Evolutionary conservation across 2,113 vertebrate species (phyloP).

Genomic region (Tragulus kanchil): DNA sequence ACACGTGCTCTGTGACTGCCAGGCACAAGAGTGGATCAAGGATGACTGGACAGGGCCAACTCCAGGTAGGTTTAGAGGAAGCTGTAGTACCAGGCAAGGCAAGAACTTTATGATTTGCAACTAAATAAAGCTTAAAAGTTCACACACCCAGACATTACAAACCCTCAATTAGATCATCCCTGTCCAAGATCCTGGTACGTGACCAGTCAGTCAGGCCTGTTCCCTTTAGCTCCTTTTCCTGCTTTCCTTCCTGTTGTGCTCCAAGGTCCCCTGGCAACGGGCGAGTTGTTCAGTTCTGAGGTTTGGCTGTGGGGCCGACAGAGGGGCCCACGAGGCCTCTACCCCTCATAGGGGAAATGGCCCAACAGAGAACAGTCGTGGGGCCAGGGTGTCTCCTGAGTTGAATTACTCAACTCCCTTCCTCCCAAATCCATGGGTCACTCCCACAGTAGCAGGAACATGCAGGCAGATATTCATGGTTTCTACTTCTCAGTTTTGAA

Average conservation of each 20-base stretch:
- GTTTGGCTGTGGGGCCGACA: background rate
- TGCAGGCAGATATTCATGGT: background rate
- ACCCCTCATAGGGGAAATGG: background rate
- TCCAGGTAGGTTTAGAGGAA: background rate
- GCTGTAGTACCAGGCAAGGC: background rate
- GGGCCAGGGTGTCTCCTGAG: background rate
- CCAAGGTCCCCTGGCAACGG: background rate
- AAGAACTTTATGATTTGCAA: background rate
- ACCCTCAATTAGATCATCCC: background rate
- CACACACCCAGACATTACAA: background rate
- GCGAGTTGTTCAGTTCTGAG: background rate
- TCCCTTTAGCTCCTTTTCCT: background rate
- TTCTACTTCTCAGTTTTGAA: constrained; percentile 11
- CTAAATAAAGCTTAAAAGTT: constrained; percentile 40
- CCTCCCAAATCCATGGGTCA: background rate
- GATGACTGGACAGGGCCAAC: background rate
- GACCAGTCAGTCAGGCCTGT: background rate
- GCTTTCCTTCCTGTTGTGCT: background rate
- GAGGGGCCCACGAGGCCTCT: background rate
- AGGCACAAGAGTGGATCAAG: background rate
- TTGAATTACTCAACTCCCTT: background rate
- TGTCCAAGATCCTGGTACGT: background rate
- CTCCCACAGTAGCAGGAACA: background rate
- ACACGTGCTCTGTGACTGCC: background rate
- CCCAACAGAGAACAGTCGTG: background rate